Evolutionary conservation across 2,113 vertebrate species (phyloP).

Genomic region (Hippopotamus amphibius): DNA sequence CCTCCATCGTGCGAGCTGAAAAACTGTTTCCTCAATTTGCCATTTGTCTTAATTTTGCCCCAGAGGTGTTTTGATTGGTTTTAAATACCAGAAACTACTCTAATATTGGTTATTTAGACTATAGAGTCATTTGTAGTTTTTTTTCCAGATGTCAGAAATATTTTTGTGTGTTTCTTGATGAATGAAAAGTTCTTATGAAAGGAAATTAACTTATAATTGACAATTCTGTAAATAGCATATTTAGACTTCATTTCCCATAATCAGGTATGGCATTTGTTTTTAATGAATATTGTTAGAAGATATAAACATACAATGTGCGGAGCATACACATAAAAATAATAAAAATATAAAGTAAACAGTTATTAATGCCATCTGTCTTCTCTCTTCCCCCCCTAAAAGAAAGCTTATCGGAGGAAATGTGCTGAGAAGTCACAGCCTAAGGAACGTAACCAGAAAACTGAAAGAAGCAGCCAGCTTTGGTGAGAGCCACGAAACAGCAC

Average conservation of each 20-base stretch:
- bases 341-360: constrained; percentile 1
- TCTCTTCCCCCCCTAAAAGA: not conserved
- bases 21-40: not conserved
- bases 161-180: not conserved
- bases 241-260: not conserved
- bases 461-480: rapidly evolving
- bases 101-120: not conserved
- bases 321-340: not conserved
- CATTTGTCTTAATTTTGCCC: constrained; percentile 30
- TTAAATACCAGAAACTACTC: constrained; percentile 11
- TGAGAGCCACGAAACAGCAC: not conserved
- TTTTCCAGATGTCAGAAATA: constrained; percentile 22
- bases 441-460: not conserved
- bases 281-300: constrained; percentile 27
- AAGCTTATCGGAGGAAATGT: not conserved
- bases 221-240: not conserved
- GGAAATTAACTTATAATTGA: not conserved
- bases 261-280: not conserved
- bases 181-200: constrained; percentile 10
- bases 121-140: not conserved
- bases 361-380: not conserved
- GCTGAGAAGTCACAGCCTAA: not conserved
- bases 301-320: not conserved
- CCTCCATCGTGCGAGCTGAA: not conserved
- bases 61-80: not conserved